Percentiles rank a stretch among this genome's conserved stretches.
Evolutionary conservation across 35 echinoderm and acorn worm genomes (phyloP).

Genomic region (Strongylocentrotus purpuratus): DNA sequence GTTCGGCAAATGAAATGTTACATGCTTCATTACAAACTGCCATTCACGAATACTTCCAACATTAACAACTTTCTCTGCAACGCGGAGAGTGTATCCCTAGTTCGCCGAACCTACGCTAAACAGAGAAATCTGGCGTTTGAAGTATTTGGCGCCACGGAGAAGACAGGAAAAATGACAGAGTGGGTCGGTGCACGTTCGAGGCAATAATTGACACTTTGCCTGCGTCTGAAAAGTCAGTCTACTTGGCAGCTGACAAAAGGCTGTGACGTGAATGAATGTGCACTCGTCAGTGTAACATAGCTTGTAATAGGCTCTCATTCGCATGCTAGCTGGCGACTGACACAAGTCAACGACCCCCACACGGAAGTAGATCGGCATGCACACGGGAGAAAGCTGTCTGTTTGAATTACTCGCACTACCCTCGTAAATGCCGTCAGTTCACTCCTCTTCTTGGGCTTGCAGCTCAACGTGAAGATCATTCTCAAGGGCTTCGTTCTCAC

Average conservation of each 20-base stretch:
- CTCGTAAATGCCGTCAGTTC: constrained; percentile 12
- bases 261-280: background rate
- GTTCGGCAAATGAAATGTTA: no score
- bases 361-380: constrained; percentile 26
- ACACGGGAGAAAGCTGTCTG: constrained; percentile 7
- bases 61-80: background rate
- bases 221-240: background rate
- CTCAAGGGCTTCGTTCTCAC: background rate
- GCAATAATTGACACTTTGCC: background rate
- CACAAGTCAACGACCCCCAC: constrained; percentile 29
- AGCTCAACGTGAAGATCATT: background rate
- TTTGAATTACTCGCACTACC: constrained; percentile 29
- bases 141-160: background rate
- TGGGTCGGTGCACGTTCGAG: background rate
- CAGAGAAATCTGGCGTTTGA: background rate
- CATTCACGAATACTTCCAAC: background rate
- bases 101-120: background rate
- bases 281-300: constrained; percentile 23
- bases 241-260: constrained; percentile 8
- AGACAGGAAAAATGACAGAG: background rate
- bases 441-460: background rate
- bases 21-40: background rate
- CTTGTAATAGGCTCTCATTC: constrained; percentile 31
- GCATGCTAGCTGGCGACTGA: constrained; percentile 22
- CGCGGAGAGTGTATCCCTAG: background rate